Evolutionary conservation across 1,140 invertebrate genomes (phyloP).

Genomic region (Bombus impatiens): DNA sequence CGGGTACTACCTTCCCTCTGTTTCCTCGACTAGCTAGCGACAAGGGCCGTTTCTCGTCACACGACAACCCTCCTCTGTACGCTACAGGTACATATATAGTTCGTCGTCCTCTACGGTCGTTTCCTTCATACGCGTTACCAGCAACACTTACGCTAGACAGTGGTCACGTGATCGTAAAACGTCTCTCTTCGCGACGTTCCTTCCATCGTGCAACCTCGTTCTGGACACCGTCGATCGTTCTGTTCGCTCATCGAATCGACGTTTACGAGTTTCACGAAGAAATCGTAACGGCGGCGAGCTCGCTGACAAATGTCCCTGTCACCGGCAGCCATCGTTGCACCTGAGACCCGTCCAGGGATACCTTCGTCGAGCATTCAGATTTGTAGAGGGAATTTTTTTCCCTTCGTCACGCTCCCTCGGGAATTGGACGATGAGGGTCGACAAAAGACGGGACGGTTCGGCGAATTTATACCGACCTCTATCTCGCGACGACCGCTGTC

Average conservation of each 20-base stretch:
- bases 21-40: not conserved
- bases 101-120: no score
- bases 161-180: not conserved
- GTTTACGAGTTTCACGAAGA: slow-evolving; percentile 1
- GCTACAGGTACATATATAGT: no score
- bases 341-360: slow-evolving; percentile 54
- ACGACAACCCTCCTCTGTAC: not conserved
- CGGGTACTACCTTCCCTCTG: no score
- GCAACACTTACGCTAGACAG: not conserved
- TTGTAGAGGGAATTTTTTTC: slow-evolving; percentile 36
- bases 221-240: not conserved
- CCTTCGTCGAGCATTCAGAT: slow-evolving; percentile 40
- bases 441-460: slow-evolving; percentile 23
- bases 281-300: slow-evolving; percentile 28
- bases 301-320: slow-evolving; percentile 57
- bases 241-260: not conserved
- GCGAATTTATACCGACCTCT: slow-evolving; percentile 23
- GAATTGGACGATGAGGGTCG: not conserved
- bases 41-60: not conserved
- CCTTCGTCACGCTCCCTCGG: not conserved
- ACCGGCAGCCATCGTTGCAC: slow-evolving; percentile 53
- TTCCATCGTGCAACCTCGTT: not conserved
- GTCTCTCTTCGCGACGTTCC: not conserved
- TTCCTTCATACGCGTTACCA: no score
- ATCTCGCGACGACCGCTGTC: not conserved